These are phyloP conservation scores for Rhodeus uyekii DNA, from an alignment of 2,797 vertebrate genomes.

Conservation along the genomic window DNA sequence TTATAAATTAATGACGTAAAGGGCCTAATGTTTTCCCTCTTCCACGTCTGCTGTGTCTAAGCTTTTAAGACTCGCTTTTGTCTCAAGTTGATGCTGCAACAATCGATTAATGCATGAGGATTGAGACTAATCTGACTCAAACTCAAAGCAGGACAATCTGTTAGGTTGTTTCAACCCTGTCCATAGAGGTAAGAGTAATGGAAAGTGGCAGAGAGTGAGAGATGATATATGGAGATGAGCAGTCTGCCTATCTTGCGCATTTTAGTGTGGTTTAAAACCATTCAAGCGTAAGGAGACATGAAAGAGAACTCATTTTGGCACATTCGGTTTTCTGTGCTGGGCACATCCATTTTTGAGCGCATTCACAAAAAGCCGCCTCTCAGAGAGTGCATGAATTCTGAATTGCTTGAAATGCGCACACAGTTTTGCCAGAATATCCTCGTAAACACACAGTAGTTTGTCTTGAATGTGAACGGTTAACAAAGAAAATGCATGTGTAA, in stretches of 20 bases:
- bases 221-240: slow-evolving; percentile 6
- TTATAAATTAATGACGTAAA: slow-evolving; percentile 68
- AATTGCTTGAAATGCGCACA: too few species aligned
- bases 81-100: slow-evolving; percentile 5
- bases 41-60: slow-evolving; percentile 48
- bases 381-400: too few species aligned
- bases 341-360: too few species aligned
- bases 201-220: slow-evolving; percentile 15
- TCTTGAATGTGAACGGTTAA: too few species aligned
- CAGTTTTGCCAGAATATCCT: too few species aligned
- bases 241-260: not conserved
- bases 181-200: not conserved
- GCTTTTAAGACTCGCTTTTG: slow-evolving; percentile 18
- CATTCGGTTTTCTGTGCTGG: too few species aligned
- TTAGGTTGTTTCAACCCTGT: not conserved
- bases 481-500: too few species aligned
- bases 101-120: not conserved
- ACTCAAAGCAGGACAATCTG: not conserved
- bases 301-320: not conserved
- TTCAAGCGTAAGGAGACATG: not conserved
- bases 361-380: too few species aligned
- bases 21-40: slow-evolving; percentile 52
- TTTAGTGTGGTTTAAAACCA: not conserved
- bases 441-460: too few species aligned
- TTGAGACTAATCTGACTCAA: slow-evolving; percentile 1